A percentile compares a stretch with the other conserved stretches of the same genome.
Evolutionary conservation across 1,140 invertebrate genomes (phyloP).

Genomic region (Heliconius himera): DNA sequence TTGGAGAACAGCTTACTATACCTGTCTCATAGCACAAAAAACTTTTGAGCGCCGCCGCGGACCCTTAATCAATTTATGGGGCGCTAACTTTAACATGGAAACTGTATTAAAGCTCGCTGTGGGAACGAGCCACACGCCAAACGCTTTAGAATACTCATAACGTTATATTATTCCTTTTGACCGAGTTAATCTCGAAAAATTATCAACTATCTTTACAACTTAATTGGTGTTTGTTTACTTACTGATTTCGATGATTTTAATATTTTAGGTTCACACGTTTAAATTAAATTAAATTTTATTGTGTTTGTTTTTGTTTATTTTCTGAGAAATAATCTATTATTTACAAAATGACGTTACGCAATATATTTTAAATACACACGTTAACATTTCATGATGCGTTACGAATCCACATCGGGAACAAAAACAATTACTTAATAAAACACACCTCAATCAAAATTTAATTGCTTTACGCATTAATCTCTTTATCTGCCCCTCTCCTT

Average conservation of each 20-base stretch:
- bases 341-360: slow-evolving; percentile 25
- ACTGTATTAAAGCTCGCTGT: slow-evolving; percentile 80
- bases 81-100: slow-evolving; percentile 81
- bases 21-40: slow-evolving; percentile 70
- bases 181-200: slow-evolving; percentile 35
- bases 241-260: background rate
- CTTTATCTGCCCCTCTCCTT: slow-evolving; percentile 50
- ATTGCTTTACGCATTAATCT: slow-evolving; percentile 68
- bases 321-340: background rate
- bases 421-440: slow-evolving; percentile 82
- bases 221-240: slow-evolving; percentile 24
- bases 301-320: too few relatives aligned
- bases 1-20: slow-evolving; percentile 39
- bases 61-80: slow-evolving; percentile 80
- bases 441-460: slow-evolving; percentile 78
- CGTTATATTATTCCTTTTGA: slow-evolving; percentile 49
- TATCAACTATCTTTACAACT: slow-evolving; percentile 28
- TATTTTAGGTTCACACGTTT: background rate
- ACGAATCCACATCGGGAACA: slow-evolving; percentile 70
- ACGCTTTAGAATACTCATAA: slow-evolving; percentile 63
- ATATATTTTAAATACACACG: slow-evolving; percentile 40
- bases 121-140: slow-evolving; percentile 71
- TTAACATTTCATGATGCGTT: slow-evolving; percentile 60
- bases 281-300: background rate
- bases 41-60: slow-evolving; percentile 71